Base-by-base conservation (phyloP, 2,888 invertebrate species). In the Microplitis deprimator region DNA sequence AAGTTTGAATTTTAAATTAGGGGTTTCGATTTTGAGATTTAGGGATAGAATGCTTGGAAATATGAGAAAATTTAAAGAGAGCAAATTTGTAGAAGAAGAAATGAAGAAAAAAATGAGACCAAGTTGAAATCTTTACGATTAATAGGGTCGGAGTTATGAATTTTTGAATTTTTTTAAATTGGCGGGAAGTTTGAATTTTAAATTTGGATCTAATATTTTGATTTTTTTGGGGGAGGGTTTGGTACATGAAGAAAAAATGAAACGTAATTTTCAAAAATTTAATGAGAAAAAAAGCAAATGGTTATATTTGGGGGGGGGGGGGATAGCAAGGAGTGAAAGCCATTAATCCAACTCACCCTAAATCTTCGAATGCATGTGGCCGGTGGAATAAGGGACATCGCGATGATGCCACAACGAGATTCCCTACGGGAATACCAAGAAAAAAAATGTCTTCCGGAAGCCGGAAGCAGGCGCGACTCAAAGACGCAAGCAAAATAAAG, bases 401-500 rank as follows among this genome's bases (percentile, higher is more conserved):
- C 61, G 70, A 69, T 76, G 16, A 50, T 72, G 62, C 64, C 39
- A 50, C 65, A 20, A 39, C 17, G 62, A 68, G 65, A 64, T 65
- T 78, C 76, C 73, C 82, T 80, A 76, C 77, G 77, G 75, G 75
- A 73, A 72, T 69, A 67, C 50, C 50, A 13, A 70, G 75, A 80
- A 81, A 83, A 81, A 80, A 83, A 82, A 81, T 80, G 80, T 79
- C 84, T 85, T 86, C 86, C 87, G 87, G 86, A 85, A 86, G 84
- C 85, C 87, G 87, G 87, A 88, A 87, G 83, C 83, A 82, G 88
- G 84, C 87, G 86, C 85, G 87, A 86, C 88, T 86, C 84, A 83
- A 84, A 86, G 87, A 86, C 84, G 85, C 84, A 79, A 41, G 76
- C 68, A 40, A 68, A 41, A 68, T 17, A 68, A 68, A 68, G 17